These are phyloP conservation scores for Eublepharis macularius DNA, from an alignment of 2,113 vertebrate species.

Conservation along the genomic window DNA sequence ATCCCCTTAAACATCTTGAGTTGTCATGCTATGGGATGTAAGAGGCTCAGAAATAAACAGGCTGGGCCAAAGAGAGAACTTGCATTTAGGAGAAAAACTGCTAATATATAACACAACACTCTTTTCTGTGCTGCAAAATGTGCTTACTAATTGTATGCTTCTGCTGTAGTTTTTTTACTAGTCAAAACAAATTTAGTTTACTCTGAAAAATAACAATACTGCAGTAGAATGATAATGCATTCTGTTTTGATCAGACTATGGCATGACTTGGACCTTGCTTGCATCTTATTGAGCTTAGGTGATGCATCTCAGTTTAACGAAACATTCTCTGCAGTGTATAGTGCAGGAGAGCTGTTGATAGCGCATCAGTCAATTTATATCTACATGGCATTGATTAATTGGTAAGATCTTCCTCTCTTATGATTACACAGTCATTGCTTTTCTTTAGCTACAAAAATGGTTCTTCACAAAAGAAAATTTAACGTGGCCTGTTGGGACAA, in stretches of 20 bases:
- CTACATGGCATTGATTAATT: slow-evolving; percentile 82
- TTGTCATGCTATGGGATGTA: background rate
- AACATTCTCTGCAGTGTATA: slow-evolving; percentile 49
- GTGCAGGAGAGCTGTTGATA: slow-evolving; percentile 43
- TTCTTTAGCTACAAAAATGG: slow-evolving; percentile 35
- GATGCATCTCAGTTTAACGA: slow-evolving; percentile 58
- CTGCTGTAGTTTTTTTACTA: background rate
- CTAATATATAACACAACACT: fast-evolving
- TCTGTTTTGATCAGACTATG: slow-evolving; percentile 64
- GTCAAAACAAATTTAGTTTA: slow-evolving; percentile 50
- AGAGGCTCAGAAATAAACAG: background rate
- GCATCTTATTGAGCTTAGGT: slow-evolving; percentile 54
- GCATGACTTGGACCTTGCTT: slow-evolving; percentile 44
- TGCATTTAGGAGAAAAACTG: background rate
- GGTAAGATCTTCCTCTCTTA: slow-evolving; percentile 53
- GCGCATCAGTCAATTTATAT: slow-evolving; percentile 73
- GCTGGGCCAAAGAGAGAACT: fast-evolving
- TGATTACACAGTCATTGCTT: slow-evolving; percentile 49
- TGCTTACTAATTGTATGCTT: background rate
- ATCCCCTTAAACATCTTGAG: background rate
- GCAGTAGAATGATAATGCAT: slow-evolving; percentile 55
- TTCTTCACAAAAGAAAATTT: slow-evolving; percentile 49
- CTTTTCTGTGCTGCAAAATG: background rate
- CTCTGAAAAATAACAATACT: slow-evolving; percentile 29
- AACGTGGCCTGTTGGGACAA: background rate